Conservation (phyloP, 2,797 vertebrate species). For the Cephalopachus bancanus region DNA sequence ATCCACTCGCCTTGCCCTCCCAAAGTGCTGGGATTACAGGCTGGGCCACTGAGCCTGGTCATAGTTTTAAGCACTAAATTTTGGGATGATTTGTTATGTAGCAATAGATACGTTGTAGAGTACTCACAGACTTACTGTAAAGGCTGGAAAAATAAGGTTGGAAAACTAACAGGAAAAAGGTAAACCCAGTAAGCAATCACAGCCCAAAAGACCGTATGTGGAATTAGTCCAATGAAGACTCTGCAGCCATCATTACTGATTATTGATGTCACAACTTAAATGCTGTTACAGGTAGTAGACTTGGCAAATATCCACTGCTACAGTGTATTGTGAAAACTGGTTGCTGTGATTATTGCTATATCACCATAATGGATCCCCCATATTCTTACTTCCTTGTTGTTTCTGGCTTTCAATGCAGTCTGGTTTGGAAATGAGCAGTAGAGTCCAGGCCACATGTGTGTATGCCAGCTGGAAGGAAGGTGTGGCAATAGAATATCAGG, state of each 20-base stretch:
- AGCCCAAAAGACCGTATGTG: background rate
- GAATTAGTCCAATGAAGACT: background rate
- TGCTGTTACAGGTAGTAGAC: background rate
- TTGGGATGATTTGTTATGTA: background rate
- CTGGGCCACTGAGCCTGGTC: no score
- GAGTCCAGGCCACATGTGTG: background rate
- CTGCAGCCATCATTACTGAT: background rate
- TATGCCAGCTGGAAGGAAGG: background rate
- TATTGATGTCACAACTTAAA: background rate
- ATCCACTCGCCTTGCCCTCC: no score
- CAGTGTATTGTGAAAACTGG: background rate
- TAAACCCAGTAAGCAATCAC: background rate
- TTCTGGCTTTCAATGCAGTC: background rate
- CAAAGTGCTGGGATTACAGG: no score
- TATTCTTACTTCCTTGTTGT: background rate
- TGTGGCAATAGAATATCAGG: background rate
- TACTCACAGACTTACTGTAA: background rate
- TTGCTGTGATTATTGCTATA: background rate
- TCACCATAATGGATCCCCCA: background rate
- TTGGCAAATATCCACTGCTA: background rate
- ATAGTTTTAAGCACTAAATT: constrained; percentile 10
- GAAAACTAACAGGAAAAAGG: background rate
- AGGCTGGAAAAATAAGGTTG: constrained; percentile 21
- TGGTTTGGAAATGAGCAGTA: background rate
- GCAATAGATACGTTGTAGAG: background rate